Percentiles rank a stretch among this genome's conserved stretches.
Evolutionary conservation across 2,888 invertebrate species (phyloP).

Genomic region (Drosophila suboccidentalis): DNA sequence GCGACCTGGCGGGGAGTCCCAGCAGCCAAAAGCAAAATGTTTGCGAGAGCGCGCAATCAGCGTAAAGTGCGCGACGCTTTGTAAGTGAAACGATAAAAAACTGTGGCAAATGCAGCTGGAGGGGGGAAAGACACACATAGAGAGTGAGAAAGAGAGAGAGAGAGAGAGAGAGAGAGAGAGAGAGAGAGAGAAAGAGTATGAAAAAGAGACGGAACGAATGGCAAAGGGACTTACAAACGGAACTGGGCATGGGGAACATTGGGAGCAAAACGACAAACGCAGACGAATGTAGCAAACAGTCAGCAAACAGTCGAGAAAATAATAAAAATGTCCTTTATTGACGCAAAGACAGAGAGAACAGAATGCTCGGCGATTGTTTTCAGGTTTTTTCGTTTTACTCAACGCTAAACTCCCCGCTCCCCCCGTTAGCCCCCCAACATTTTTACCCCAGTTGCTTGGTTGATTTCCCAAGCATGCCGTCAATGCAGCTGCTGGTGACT

Average conservation of each 20-base stretch:
- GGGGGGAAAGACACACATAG: background rate
- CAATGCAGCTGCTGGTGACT: constrained; percentile 26
- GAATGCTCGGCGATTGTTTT: constrained; percentile 51
- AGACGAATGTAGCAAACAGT: constrained; percentile 27
- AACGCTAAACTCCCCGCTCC: constrained; percentile 7
- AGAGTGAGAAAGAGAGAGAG: background rate
- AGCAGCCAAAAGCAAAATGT: constrained; percentile 57
- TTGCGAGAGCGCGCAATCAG: constrained; percentile 78
- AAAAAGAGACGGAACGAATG: background rate
- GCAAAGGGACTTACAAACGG: constrained; percentile 12
- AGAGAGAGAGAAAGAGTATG: background rate
- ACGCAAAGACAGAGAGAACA: constrained; percentile 43
- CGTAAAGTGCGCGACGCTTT: constrained; percentile 79
- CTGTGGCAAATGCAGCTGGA: constrained; percentile 1
- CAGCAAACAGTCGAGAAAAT: constrained; percentile 57
- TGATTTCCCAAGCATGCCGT: background rate
- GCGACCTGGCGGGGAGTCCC: constrained; percentile 25
- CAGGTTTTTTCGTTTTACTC: constrained; percentile 31
- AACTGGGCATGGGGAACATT: constrained; percentile 31
- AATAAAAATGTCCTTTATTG: constrained; percentile 79
- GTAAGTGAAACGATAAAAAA: constrained; percentile 78
- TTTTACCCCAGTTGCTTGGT: background rate
- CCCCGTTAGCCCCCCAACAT: background rate
- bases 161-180: background rate
- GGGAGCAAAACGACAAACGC: constrained; percentile 12